Base-by-base conservation (phyloP, 2,888 invertebrate species). In the Leucozona laternaria region DNA sequence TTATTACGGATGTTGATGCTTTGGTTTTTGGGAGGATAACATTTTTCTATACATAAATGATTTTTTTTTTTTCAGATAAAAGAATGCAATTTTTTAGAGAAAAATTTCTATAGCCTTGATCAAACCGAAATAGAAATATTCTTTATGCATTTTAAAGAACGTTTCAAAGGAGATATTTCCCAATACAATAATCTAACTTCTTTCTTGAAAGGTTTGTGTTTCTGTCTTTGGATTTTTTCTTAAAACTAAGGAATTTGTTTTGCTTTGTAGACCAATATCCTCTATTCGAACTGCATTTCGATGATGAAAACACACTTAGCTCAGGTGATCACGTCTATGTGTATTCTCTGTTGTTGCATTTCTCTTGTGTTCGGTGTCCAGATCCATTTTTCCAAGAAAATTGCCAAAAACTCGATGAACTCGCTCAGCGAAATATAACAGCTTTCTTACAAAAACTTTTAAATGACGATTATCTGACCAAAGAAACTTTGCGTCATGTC, bases 321-420 rank as follows among this genome's bases (percentile, higher is more conserved):
- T 73, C 89, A 0, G 72, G 88, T 0, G 93, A 93, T 64, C 91
- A 91, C 71, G 68, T 92, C 5, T 92, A 91, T 73, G 89, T 90
- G 1, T 93, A 92, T 79, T 91, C 92, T 0, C 76, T 93, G 6
- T 81, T 93, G 0, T 85, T 93, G 71, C 92, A 92, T 79, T 92
- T 90, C 82, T 90, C 90, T 5, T 93, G 93, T 75, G 90, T 93
- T 0, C 90, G 90, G 82, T 82, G 85, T 75, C 90, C 91, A 0
- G 89, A 90, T 25, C 88, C 88, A 40, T 88, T 88, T 64, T 92
- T 92, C 53, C 93, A 92, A 68, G 89, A 89, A 66, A 89, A 90
- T 6, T 93, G 93, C 73, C 88, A 90, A 45, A 88, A 85, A n/a
- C 88, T 93, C 4, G 88, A 90, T 1, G 89, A 90, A 22, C 37